Conservation (phyloP, 2,888 invertebrate species). For the Heliconius hortense region DNA sequence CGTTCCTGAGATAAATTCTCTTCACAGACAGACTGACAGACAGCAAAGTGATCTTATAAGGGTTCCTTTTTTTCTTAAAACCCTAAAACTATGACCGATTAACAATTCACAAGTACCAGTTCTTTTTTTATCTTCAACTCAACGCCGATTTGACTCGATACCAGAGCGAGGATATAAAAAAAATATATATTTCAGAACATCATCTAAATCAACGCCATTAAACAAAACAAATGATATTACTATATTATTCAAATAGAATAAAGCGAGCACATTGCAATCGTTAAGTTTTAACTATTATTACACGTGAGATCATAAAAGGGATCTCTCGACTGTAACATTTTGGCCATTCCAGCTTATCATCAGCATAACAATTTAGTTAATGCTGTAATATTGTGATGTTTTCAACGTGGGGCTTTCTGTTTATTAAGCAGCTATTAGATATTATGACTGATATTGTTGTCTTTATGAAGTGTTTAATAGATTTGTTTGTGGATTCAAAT, state of each 20-base stretch:
- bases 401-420: not conserved
- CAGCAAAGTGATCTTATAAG: no score
- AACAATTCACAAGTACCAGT: no score
- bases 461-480: not conserved
- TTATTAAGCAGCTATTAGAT: not conserved
- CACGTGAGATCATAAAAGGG: not conserved
- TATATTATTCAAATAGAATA: not conserved
- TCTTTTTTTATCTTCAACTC: no score
- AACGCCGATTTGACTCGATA: no score
- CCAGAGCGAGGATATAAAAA: no score
- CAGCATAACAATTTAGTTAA: slow-evolving; percentile 5
- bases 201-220: not conserved
- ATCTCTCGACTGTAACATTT: not conserved
- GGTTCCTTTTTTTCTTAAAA: no score
- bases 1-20: no score
- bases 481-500: not conserved
- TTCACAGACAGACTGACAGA: no score
- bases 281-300: slow-evolving; percentile 13
- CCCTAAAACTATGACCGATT: no score
- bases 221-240: not conserved
- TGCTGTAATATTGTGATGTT: not conserved
- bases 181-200: no score
- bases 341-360: not conserved
- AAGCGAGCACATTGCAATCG: not conserved
- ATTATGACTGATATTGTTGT: not conserved